Evolutionary conservation across 2,888 invertebrate species (phyloP).

Genomic region (Lasioglossum calceatum): DNA sequence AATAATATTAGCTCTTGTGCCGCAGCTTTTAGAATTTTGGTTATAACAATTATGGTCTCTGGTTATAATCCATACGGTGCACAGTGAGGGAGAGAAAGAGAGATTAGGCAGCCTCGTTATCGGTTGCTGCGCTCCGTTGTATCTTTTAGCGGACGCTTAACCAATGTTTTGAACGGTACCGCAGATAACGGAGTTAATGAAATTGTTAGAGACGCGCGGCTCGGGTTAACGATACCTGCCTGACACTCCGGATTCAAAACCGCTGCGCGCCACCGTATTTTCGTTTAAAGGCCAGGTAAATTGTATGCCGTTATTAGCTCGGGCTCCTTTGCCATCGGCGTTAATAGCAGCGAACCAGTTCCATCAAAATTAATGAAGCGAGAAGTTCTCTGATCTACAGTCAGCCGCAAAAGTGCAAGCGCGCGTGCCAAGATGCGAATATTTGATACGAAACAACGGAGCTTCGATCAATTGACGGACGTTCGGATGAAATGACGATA

Average conservation of each 20-base stretch:
- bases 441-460: neutral
- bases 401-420: neutral
- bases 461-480: neutral
- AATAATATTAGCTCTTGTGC: neutral
- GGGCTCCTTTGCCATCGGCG: neutral
- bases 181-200: constrained; percentile 52
- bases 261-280: neutral
- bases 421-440: neutral
- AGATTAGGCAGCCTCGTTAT: constrained; percentile 47
- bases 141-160: constrained; percentile 58
- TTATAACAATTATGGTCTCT: neutral
- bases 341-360: constrained; percentile 1
- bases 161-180: constrained; percentile 54
- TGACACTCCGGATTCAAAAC: constrained; percentile 1
- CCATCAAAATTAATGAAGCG: neutral
- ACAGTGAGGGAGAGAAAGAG: neutral
- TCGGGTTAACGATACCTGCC: constrained; percentile 23
- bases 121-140: constrained; percentile 48
- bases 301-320: neutral
- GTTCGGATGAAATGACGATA: neutral
- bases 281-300: neutral
- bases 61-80: constrained; percentile 22
- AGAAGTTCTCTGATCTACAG: neutral
- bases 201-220: constrained; percentile 27
- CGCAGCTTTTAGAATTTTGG: neutral